Percentiles rank a stretch among this genome's conserved stretches.
Conservation (phyloP, 2,888 invertebrate genomes). For the Cosmia pyralina region DNA sequence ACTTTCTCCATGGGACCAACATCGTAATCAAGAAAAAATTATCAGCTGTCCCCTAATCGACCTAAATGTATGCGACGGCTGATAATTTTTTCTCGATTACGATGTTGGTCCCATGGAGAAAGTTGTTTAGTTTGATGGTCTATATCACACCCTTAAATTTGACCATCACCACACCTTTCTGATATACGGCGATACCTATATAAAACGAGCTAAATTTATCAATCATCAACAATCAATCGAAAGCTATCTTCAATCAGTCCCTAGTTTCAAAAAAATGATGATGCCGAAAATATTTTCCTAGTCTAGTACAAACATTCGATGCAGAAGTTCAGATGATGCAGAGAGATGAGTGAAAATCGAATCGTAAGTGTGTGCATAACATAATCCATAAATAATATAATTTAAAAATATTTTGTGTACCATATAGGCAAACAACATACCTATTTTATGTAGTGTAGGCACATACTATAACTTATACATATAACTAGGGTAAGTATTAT, state of each 20-base stretch:
- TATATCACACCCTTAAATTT: no score
- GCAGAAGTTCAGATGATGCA: no score
- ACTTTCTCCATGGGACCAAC: no score
- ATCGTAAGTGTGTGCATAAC: background rate
- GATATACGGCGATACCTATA: no score
- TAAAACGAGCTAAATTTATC: background rate
- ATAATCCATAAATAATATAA: background rate
- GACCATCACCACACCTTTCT: no score
- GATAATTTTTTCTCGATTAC: no score
- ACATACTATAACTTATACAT: background rate
- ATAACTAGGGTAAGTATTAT: background rate
- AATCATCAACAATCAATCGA: background rate
- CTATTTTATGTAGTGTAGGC: background rate
- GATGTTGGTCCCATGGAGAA: no score
- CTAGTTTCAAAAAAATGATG: background rate
- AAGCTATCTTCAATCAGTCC: background rate
- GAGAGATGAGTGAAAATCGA: background rate
- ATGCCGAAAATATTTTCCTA: background rate
- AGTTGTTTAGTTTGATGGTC: no score
- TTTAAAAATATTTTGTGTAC: background rate
- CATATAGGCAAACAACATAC: background rate
- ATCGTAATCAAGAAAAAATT: no score
- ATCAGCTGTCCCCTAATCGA: no score
- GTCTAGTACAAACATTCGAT: background rate
- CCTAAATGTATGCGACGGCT: no score